Conservation (phyloP, 2,888 invertebrate genomes). For the Amiota mariae region DNA sequence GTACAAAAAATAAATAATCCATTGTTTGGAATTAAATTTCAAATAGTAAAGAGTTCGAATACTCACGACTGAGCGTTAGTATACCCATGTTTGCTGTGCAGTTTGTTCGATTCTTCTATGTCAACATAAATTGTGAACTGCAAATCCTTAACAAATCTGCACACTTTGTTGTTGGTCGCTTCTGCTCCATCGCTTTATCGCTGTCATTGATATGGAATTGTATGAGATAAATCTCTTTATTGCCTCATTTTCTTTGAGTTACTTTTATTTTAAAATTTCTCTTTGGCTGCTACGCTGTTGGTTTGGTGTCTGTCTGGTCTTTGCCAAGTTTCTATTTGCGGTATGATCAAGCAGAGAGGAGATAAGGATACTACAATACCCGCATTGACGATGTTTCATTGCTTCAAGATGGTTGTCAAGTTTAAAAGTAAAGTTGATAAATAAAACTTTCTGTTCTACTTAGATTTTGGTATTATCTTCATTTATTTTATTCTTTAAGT, state of each 20-base stretch:
- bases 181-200: neutral
- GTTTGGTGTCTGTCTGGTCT: too few species aligned
- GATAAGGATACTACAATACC: neutral
- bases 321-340: too few species aligned
- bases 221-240: slow-evolving; percentile 61
- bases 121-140: slow-evolving; percentile 58
- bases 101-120: neutral
- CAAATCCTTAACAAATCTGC: slow-evolving; percentile 65
- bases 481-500: too few species aligned
- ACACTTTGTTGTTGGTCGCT: neutral
- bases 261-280: slow-evolving; percentile 49
- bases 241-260: slow-evolving; percentile 62
- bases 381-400: slow-evolving; percentile 1
- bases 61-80: too few species aligned
- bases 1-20: too few species aligned
- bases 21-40: too few species aligned
- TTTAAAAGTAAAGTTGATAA: too few species aligned
- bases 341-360: neutral
- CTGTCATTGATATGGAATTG: neutral
- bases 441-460: too few species aligned
- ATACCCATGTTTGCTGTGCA: too few species aligned
- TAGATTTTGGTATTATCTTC: too few species aligned
- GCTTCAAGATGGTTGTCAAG: neutral
- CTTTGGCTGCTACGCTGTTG: neutral
- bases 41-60: too few species aligned